Conservation (phyloP, 2,888 invertebrate species). For the Yponomeuta malinellus region DNA sequence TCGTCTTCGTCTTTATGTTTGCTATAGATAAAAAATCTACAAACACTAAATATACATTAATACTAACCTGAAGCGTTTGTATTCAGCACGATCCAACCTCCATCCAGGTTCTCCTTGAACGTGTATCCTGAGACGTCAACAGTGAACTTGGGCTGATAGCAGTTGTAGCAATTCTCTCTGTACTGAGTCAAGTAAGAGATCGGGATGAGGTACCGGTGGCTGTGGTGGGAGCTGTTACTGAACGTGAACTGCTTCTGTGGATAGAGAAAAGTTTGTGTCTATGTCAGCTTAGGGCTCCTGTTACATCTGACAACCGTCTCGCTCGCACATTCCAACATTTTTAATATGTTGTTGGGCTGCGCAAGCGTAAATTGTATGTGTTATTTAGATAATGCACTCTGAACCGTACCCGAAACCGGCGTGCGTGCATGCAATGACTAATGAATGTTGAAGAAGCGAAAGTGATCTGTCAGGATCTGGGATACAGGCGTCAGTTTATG, state of each 20-base stretch:
- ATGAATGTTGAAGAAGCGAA: too few relatives aligned
- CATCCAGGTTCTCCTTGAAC: constrained; percentile 56
- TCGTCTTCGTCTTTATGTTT: too few relatives aligned
- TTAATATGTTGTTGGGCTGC: too few relatives aligned
- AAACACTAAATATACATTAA: background rate
- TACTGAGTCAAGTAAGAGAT: constrained; percentile 58
- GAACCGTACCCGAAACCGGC: too few relatives aligned
- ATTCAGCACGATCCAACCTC: constrained; percentile 64
- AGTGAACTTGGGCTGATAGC: constrained; percentile 56
- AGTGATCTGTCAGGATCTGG: too few relatives aligned
- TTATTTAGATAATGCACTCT: too few relatives aligned
- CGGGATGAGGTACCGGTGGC: constrained; percentile 54
- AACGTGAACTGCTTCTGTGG: constrained; percentile 55
- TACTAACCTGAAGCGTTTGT: constrained; percentile 55
- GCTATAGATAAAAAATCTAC: too few relatives aligned
- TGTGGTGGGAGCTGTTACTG: constrained; percentile 33
- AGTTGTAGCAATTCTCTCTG: constrained; percentile 57
- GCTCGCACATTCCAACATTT: too few relatives aligned
- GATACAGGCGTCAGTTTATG: too few relatives aligned
- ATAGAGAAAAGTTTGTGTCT: background rate
- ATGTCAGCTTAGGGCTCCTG: background rate
- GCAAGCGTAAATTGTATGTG: too few relatives aligned
- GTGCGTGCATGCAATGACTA: too few relatives aligned
- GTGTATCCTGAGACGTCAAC: constrained; percentile 52
- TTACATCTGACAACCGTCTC: too few relatives aligned